These are phyloP conservation scores for Nothoprocta pentlandii DNA, from an alignment of 2,113 vertebrate species.

Conservation along the genomic window DNA sequence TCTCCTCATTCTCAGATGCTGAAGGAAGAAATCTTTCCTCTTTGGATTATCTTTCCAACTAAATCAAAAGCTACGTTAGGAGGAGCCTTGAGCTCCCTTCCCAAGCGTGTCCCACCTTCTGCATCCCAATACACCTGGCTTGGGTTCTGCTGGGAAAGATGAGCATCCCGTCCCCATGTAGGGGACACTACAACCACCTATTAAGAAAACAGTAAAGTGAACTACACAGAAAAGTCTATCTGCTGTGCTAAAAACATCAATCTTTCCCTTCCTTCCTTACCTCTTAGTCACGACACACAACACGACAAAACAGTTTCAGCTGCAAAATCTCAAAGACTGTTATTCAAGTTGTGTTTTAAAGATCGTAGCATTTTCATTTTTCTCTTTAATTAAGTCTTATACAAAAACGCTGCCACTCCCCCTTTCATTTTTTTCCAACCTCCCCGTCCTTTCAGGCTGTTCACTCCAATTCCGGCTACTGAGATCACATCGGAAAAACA, in stretches of 20 bases:
- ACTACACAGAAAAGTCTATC: no score
- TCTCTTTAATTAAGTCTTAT: neutral
- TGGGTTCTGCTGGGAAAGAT: neutral
- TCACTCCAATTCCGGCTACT: neutral
- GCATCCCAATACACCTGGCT: no score
- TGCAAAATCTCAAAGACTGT: neutral
- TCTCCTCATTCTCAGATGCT: neutral
- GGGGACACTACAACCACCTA: neutral
- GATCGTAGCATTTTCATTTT: no score
- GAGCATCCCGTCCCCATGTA: neutral
- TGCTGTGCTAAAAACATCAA: no score
- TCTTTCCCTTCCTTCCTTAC: neutral
- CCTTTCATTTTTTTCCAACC: neutral
- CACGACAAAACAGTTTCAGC: neutral
- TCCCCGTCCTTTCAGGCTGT: neutral
- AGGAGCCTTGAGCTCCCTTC: neutral
- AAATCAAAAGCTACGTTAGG: accelerated
- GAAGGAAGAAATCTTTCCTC: neutral
- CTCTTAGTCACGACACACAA: neutral
- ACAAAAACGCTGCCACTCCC: neutral
- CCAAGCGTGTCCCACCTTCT: neutral
- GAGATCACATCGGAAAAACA: neutral
- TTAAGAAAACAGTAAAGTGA: neutral
- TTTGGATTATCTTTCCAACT: neutral
- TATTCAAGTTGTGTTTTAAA: neutral